These are phyloP conservation scores for Stomatorhinus ivindoensis DNA, from an alignment of 2,113 vertebrate genomes.

Conservation along the genomic window DNA sequence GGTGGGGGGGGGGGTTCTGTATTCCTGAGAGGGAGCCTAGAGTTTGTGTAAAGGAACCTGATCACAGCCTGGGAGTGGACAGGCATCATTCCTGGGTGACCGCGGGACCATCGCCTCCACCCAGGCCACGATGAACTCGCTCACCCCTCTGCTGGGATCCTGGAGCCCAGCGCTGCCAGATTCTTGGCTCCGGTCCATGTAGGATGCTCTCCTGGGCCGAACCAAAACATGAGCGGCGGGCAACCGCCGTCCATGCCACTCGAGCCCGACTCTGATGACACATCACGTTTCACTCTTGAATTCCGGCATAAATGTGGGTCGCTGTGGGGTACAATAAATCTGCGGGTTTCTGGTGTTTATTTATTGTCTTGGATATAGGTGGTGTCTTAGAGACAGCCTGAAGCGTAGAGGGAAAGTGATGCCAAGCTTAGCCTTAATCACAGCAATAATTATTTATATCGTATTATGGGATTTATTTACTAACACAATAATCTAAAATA, in stretches of 20 bases:
- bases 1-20: no score
- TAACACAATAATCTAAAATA: background rate
- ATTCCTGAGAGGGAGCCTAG: background rate
- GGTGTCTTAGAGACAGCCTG: background rate
- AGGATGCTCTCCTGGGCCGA: background rate
- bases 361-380: background rate
- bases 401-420: background rate
- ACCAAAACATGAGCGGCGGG: background rate
- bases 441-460: background rate
- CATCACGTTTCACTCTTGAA: background rate
- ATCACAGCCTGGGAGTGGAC: constrained; percentile 25
- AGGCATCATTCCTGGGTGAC: constrained; percentile 30
- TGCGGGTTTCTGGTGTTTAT: background rate
- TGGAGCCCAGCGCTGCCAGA: background rate
- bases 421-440: background rate
- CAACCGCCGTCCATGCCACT: background rate
- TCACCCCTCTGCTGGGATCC: constrained; percentile 29
- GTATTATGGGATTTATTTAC: background rate
- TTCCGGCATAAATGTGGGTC: background rate
- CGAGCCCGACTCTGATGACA: background rate
- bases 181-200: background rate
- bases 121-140: constrained; percentile 19
- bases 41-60: constrained; percentile 23
- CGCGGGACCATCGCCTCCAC: constrained; percentile 20
- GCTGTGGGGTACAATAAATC: background rate